A percentile compares a stretch with the other conserved stretches of the same genome.
These are phyloP conservation scores for Netelia inedita DNA, from an alignment of 2,888 invertebrate genomes.

Conservation along the genomic window DNA sequence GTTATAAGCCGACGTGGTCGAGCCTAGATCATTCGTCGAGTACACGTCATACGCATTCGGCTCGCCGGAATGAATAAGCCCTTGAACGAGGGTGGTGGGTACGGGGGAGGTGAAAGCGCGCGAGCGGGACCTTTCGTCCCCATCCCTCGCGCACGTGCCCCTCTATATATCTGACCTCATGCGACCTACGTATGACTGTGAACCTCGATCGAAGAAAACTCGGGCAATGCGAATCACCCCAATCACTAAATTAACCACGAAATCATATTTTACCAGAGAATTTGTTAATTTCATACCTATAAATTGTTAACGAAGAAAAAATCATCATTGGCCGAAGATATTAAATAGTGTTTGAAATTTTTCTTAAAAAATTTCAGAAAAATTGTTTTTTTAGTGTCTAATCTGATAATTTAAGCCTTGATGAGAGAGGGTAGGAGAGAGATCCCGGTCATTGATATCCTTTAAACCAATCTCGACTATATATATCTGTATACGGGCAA, in stretches of 20 bases:
- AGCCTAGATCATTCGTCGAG: constrained; percentile 70
- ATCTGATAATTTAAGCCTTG: constrained; percentile 19
- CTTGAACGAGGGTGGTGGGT: constrained; percentile 72
- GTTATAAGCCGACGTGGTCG: constrained; percentile 26
- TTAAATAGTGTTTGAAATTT: too few relatives aligned
- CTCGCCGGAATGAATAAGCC: constrained; percentile 78
- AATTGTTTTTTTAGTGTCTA: background rate
- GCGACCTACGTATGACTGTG: background rate
- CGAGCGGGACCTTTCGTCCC: constrained; percentile 60
- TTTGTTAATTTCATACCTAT: too few relatives aligned
- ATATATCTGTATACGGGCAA: constrained; percentile 14
- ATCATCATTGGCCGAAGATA: too few relatives aligned
- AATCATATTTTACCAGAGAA: background rate
- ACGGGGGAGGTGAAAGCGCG: constrained; percentile 55
- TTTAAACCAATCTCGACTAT: constrained; percentile 76
- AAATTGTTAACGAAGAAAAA: too few relatives aligned
- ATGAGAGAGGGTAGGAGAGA: constrained; percentile 65
- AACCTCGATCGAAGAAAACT: background rate
- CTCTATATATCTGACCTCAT: background rate
- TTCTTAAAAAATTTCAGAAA: too few relatives aligned
- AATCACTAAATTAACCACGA: background rate
- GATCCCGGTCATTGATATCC: constrained; percentile 81
- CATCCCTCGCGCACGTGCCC: constrained; percentile 23
- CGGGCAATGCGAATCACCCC: constrained; percentile 2
- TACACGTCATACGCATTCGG: constrained; percentile 79